These are phyloP conservation scores for Apotomis capreana DNA, from an alignment of 2,888 invertebrate species.

Conservation along the genomic window DNA sequence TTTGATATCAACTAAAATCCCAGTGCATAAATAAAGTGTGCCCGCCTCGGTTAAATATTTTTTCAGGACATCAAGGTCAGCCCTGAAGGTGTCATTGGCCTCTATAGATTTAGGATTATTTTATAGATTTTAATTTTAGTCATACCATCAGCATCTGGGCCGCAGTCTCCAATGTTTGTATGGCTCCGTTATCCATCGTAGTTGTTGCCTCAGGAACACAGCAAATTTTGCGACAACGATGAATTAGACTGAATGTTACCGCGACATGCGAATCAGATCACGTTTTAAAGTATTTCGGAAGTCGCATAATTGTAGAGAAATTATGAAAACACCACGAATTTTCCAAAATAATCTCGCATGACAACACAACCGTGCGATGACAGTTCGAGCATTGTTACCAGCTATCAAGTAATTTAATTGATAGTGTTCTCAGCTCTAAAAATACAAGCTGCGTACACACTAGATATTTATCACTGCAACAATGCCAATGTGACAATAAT, in stretches of 20 bases:
- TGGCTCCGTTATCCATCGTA: conserved; percentile 78
- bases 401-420: no score
- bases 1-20: no score
- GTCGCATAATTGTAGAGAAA: conserved; percentile 54
- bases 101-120: conserved; percentile 13
- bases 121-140: conserved; percentile 27
- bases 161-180: conserved; percentile 89
- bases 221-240: conserved; percentile 48
- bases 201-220: conserved; percentile 44
- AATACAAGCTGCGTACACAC: neutral
- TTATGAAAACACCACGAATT: conserved; percentile 50
- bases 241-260: conserved; percentile 52
- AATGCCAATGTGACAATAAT: no score
- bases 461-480: no score
- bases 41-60: neutral
- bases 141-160: conserved; percentile 90
- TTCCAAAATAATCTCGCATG: conserved; percentile 43
- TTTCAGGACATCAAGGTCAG: neutral
- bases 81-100: neutral
- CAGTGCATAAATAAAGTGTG: neutral
- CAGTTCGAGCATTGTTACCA: conserved; percentile 25
- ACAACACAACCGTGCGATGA: conserved; percentile 35
- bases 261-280: conserved; percentile 46
- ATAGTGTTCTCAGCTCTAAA: neutral
- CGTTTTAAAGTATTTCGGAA: conserved; percentile 43